phyloP scores from a whole-genome alignment of 2,888 invertebrate genomes.

The Chymomyza procnemis region DNA sequence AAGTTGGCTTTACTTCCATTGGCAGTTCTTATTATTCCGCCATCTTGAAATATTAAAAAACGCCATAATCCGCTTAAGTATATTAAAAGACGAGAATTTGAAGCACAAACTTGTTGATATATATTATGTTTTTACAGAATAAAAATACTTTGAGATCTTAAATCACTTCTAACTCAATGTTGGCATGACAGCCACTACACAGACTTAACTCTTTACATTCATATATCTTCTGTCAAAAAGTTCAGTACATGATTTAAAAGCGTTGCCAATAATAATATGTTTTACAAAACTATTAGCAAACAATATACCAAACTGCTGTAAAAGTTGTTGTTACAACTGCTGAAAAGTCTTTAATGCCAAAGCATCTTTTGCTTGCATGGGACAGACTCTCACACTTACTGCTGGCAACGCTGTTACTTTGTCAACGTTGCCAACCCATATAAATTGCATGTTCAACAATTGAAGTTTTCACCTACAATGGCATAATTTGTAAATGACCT shows the following conservation, averaged over 20 bases:
- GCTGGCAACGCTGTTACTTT: background rate
- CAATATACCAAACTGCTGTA: background rate
- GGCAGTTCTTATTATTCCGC: no score
- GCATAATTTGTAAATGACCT: conserved; percentile 1
- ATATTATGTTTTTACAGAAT: no score
- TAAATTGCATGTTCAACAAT: background rate
- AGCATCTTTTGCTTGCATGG: background rate
- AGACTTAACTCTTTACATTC: no score
- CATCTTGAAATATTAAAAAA: no score
- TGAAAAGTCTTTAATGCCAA: background rate
- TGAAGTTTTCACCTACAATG: background rate
- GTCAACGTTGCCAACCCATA: background rate
- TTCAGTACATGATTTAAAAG: background rate
- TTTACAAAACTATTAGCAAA: background rate
- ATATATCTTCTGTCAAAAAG: background rate
- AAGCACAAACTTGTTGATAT: no score
- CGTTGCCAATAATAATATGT: background rate
- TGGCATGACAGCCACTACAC: no score
- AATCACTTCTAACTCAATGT: no score
- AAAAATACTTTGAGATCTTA: no score
- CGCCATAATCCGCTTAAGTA: no score
- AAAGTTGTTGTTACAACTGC: background rate
- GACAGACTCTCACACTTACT: background rate
- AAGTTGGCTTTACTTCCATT: no score
- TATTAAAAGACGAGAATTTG: no score